A percentile compares a stretch with the other conserved stretches of the same genome.
phyloP scores from a whole-genome alignment of 2,888 invertebrate genomes.

The Glaucopsyche alexis region DNA sequence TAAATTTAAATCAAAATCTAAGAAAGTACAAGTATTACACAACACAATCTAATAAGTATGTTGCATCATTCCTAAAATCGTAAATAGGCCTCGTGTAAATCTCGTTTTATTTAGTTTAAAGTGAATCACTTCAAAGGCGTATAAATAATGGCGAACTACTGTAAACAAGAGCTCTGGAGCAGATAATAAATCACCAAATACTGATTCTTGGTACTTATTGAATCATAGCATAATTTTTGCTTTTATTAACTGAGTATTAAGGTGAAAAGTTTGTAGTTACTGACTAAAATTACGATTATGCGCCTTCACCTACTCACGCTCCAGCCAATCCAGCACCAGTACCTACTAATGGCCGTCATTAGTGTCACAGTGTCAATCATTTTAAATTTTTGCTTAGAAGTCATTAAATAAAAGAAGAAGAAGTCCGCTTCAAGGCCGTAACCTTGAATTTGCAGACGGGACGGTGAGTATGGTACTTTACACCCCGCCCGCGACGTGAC shows the following conservation, averaged over 20 bases:
- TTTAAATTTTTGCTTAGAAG: too few relatives aligned
- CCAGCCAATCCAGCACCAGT: too few relatives aligned
- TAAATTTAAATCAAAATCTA: neutral
- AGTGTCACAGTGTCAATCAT: too few relatives aligned
- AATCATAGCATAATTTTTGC: neutral
- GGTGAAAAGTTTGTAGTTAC: neutral
- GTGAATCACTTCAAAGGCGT: slow-evolving; percentile 22
- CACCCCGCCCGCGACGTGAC: too few relatives aligned
- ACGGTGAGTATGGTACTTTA: too few relatives aligned
- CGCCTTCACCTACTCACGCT: too few relatives aligned
- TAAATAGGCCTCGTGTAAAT: slow-evolving; percentile 24
- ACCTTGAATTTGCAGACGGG: too few relatives aligned
- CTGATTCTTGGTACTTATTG: neutral
- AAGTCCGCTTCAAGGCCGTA: too few relatives aligned
- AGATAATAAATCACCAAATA: slow-evolving; percentile 20
- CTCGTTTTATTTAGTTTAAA: slow-evolving; percentile 25
- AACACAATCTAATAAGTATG: neutral
- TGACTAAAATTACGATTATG: too few relatives aligned
- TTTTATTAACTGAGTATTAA: neutral
- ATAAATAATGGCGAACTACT: neutral
- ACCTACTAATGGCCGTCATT: too few relatives aligned
- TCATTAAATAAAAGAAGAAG: too few relatives aligned
- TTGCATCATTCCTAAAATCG: slow-evolving; percentile 11
- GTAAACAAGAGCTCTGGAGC: neutral
- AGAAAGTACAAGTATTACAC: neutral